Base-by-base conservation (phyloP, 2,797 vertebrate species). In the Phyllotis vaccarum region DNA sequence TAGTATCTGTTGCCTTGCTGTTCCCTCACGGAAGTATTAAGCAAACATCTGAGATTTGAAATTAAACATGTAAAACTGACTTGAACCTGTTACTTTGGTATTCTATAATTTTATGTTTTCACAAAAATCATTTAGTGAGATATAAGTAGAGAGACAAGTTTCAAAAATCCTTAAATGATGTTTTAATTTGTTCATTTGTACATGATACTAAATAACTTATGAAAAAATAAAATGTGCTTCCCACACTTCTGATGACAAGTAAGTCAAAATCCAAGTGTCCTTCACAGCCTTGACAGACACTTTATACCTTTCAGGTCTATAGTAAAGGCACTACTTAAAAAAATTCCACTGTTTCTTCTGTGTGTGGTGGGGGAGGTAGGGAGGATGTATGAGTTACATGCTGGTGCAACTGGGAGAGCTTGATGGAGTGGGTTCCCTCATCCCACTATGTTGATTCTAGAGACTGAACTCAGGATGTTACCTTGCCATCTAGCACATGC, bases 31-130 rank as follows among this genome's bases (percentile, higher is more conserved):
- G n/a, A 93, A 66, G 11, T 43, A 81, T 70, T 76, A 86, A 76
- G 52, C 46, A 89, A 76, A 90, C 7, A 60, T 58, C 85, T 93
- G 81, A 83, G 21, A 96, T 3, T 9, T 86, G 40, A 17, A 83
- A 37, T 89, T 94, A 86, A 60, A 86, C 52, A 7, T 34, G 11
- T 40, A 58, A 76, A 52, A 0, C 3, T 83, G 62, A 91, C 68
- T 87, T 68, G 60, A 86, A 93, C 34, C 43, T 64, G 13, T n/a
- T 29, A 40, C 74, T 72, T 56, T 64, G n/a, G 24, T 74, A 29
- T 27, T 72, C 22, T 60, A n/a, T 40, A 49, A 72, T 83, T 37
- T 90, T 6, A 90, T 1, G 4, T 60, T 31, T 90, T 56, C 68
- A 62, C 0, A 60, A 3, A 58, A 64, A 34, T 11, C 70, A 46